These are phyloP conservation scores for Bradysia coprophila DNA, from an alignment of 1,140 invertebrate genomes.

Conservation along the genomic window DNA sequence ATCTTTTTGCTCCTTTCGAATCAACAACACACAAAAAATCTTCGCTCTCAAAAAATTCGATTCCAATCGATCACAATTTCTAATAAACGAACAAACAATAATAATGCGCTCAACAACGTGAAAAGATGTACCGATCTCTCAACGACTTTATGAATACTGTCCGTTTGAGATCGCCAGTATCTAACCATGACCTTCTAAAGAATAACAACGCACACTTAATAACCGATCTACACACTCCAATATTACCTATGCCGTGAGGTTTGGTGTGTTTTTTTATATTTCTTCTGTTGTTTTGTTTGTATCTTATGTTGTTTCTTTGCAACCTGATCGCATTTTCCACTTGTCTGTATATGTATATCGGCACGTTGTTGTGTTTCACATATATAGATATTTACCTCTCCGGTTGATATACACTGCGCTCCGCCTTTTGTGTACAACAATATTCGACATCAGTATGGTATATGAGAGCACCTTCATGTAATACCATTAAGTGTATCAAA, in stretches of 20 bases:
- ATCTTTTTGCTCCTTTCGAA: neutral
- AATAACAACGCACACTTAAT: conserved; percentile 2
- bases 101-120: neutral
- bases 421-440: neutral
- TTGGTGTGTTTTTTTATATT: no score
- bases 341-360: neutral
- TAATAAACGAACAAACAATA: neutral
- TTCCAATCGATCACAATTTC: no score
- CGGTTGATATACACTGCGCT: neutral
- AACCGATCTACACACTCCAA: neutral
- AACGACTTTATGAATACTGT: conserved; percentile 15
- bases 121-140: conserved; percentile 13
- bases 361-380: no score
- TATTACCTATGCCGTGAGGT: neutral
- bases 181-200: conserved; percentile 18
- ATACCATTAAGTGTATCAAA: no score
- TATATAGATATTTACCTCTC: no score
- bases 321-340: neutral
- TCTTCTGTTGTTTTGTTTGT: no score
- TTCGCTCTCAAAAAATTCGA: neutral
- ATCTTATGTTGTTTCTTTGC: neutral
- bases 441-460: no score
- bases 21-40: neutral
- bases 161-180: conserved; percentile 14
- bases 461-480: no score